A percentile compares a stretch with the other conserved stretches of the same genome.
These are phyloP conservation scores for Orgyia antiqua DNA, from an alignment of 2,888 invertebrate genomes.

Conservation along the genomic window DNA sequence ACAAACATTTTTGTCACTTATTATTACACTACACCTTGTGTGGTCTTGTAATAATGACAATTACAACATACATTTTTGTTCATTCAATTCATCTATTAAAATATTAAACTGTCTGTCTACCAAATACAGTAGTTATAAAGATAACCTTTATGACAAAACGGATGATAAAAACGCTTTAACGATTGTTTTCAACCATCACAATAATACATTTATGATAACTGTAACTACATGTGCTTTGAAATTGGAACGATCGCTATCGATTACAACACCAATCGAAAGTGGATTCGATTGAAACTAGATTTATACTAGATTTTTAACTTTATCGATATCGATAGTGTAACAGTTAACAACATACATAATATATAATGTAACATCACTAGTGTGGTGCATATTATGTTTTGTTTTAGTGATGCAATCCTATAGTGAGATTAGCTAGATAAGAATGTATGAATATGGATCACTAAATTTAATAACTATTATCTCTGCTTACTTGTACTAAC, in stretches of 20 bases:
- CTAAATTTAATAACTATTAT: too few relatives aligned
- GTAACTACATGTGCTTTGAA: slow-evolving; percentile 4
- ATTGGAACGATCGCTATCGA: slow-evolving; percentile 3
- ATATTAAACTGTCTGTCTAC: too few relatives aligned
- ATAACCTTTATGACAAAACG: background rate
- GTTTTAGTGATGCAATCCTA: background rate
- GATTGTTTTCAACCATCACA: slow-evolving; percentile 1
- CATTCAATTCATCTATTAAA: too few relatives aligned
- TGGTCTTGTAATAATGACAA: too few relatives aligned
- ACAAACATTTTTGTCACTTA: too few relatives aligned
- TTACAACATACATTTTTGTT: too few relatives aligned
- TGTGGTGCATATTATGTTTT: background rate
- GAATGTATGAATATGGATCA: too few relatives aligned
- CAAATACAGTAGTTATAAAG: too few relatives aligned
- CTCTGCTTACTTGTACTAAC: too few relatives aligned
- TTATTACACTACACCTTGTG: too few relatives aligned
- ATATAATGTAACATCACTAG: background rate
- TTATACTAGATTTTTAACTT: background rate
- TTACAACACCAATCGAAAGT: slow-evolving; percentile 2
- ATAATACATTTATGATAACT: slow-evolving; percentile 5
- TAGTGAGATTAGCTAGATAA: too few relatives aligned
- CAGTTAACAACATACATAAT: too few relatives aligned
- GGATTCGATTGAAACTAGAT: background rate
- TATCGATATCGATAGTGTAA: slow-evolving; percentile 3
- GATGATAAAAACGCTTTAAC: background rate